A percentile compares a stretch with the other conserved stretches of the same genome.
Evolutionary conservation across 2,888 invertebrate genomes (phyloP).

Genomic region (Spodoptera exigua): DNA sequence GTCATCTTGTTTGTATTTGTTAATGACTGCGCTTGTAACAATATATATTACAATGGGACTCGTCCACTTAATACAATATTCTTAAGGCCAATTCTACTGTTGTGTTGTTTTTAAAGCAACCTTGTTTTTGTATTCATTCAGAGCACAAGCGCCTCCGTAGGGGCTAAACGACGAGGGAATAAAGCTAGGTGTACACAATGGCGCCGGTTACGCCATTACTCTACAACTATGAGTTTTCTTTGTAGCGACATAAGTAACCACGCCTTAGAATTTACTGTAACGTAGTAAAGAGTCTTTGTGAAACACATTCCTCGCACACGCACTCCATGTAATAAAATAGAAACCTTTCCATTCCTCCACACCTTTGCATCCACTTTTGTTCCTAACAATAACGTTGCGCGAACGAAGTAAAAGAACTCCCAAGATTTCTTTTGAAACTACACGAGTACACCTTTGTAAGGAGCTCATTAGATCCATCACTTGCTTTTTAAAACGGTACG

Average conservation of each 20-base stretch:
- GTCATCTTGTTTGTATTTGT: neutral
- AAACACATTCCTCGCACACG: conserved; percentile 29
- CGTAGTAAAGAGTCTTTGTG: conserved; percentile 12
- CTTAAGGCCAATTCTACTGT: no score
- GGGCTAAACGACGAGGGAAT: neutral
- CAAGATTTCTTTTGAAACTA: conserved; percentile 14
- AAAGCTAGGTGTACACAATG: conserved; percentile 1
- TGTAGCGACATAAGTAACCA: conserved; percentile 7
- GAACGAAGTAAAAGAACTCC: conserved; percentile 15
- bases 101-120: no score
- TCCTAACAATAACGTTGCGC: conserved; percentile 23
- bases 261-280: conserved; percentile 9
- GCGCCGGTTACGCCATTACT: neutral
- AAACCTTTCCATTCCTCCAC: conserved; percentile 25
- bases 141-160: neutral
- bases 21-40: neutral
- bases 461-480: conserved; percentile 43
- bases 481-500: conserved; percentile 26
- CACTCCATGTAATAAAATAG: conserved; percentile 30
- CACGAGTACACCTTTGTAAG: conserved; percentile 14
- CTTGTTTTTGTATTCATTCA: neutral
- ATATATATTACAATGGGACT: no score
- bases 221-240: conserved; percentile 3
- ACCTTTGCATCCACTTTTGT: conserved; percentile 37
- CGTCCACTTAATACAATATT: no score